phyloP scores from a whole-genome alignment of 1,140 invertebrate species.

The Homalodisca vitripennis region DNA sequence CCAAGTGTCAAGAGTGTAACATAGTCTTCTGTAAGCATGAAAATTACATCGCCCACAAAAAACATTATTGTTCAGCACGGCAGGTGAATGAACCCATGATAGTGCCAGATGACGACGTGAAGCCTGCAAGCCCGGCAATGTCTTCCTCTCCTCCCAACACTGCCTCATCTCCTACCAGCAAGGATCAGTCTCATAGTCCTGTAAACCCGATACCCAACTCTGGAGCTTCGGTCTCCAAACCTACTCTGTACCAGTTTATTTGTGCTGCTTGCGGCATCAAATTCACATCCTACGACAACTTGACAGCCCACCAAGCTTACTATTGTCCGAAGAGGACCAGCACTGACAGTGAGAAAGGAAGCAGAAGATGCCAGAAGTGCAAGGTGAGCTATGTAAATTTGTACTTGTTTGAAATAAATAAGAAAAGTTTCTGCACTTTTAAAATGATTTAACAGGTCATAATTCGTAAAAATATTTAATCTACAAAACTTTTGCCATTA shows the following conservation, averaged over 20 bases:
- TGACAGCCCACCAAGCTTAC: conserved; percentile 90
- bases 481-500: too few relatives aligned
- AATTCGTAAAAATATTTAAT: too few relatives aligned
- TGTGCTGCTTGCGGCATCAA: conserved; percentile 93
- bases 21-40: conserved; percentile 97
- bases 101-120: conserved; percentile 49
- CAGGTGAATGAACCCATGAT: conserved; percentile 36
- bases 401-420: too few relatives aligned
- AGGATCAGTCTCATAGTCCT: conserved; percentile 33
- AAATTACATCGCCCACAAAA: conserved; percentile 91
- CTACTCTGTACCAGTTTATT: conserved; percentile 68
- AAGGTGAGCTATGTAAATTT: too few relatives aligned
- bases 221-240: conserved; percentile 42
- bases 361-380: conserved; percentile 50
- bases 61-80: conserved; percentile 88
- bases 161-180: conserved; percentile 36
- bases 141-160: conserved; percentile 34
- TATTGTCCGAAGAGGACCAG: conserved; percentile 78
- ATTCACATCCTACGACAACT: conserved; percentile 89
- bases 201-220: conserved; percentile 27
- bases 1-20: conserved; percentile 93
- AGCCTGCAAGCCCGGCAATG: conserved; percentile 36
- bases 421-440: too few relatives aligned
- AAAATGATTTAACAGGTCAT: too few relatives aligned
- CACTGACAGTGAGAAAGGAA: conserved; percentile 36